Conservation (phyloP, 2,113 vertebrate genomes). For the Notarius lentiginosus region DNA sequence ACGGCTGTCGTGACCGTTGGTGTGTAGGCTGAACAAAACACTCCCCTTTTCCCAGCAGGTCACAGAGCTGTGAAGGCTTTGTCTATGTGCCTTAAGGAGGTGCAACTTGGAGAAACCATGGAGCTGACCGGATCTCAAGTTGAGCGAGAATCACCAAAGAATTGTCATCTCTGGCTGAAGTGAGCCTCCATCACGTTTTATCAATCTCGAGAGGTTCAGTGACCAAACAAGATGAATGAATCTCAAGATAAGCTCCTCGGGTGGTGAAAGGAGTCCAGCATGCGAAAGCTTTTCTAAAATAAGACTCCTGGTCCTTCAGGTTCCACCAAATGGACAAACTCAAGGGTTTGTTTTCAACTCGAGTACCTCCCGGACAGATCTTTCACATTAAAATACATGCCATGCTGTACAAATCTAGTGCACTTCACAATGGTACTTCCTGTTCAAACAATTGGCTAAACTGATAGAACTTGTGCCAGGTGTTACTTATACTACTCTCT, state of each 20-base stretch:
- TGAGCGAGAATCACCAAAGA: background rate
- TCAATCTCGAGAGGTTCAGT: background rate
- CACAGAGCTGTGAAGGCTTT: background rate
- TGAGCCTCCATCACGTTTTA: too few relatives aligned
- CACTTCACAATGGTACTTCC: background rate
- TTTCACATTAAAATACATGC: background rate
- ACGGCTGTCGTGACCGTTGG: background rate
- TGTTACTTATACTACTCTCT: too few relatives aligned
- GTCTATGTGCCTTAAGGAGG: background rate
- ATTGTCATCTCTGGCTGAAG: background rate
- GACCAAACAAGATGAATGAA: background rate
- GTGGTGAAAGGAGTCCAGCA: background rate
- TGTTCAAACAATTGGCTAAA: background rate
- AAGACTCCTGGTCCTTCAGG: background rate
- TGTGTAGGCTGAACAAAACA: background rate
- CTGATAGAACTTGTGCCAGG: background rate
- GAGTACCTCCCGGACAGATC: background rate
- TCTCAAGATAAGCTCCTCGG: too few relatives aligned
- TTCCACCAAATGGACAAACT: background rate
- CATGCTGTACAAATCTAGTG: background rate
- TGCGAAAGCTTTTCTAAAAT: background rate
- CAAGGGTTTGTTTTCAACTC: too few relatives aligned
- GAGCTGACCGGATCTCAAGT: background rate
- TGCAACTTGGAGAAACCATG: background rate
- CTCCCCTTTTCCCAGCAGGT: background rate